Percentiles rank a stretch among this genome's conserved stretches.
These are phyloP conservation scores for Teinopalpus imperialis DNA, from an alignment of 2,888 invertebrate species.

Conservation along the genomic window DNA sequence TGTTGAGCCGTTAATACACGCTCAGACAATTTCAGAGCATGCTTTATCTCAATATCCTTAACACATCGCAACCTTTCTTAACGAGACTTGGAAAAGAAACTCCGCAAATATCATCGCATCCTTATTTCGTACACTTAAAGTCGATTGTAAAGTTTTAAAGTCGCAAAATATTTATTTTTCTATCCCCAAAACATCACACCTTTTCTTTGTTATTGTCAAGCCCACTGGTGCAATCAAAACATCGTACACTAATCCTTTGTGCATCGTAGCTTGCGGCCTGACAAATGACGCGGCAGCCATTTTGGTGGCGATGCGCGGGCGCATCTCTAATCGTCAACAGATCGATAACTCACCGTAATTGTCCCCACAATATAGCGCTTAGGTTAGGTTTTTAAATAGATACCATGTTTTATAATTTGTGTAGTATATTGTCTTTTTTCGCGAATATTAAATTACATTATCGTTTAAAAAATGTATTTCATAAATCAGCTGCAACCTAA, in stretches of 20 bases:
- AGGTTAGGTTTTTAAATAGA: too few relatives aligned
- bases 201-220: slow-evolving; percentile 43
- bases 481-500: too few relatives aligned
- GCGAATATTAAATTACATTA: too few relatives aligned
- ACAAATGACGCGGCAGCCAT: slow-evolving; percentile 54
- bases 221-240: slow-evolving; percentile 65
- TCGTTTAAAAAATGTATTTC: too few relatives aligned
- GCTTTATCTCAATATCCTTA: slow-evolving; percentile 34
- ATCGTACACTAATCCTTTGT: slow-evolving; percentile 66
- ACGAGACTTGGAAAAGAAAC: too few relatives aligned
- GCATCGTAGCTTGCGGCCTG: slow-evolving; percentile 39
- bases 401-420: too few relatives aligned
- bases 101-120: too few relatives aligned
- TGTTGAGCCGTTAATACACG: slow-evolving; percentile 62
- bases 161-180: slow-evolving; percentile 26
- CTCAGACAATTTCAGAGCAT: slow-evolving; percentile 48
- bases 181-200: slow-evolving; percentile 46
- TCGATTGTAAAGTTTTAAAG: background rate
- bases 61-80: slow-evolving; percentile 24
- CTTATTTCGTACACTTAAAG: background rate
- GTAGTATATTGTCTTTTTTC: too few relatives aligned
- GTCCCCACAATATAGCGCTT: slow-evolving; percentile 28
- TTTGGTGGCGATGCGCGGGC: slow-evolving; percentile 36
- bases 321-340: slow-evolving; percentile 45
- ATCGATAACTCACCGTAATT: slow-evolving; percentile 54